Conservation (phyloP, 1,140 invertebrate genomes). For the Drosophila virilis region DNA sequence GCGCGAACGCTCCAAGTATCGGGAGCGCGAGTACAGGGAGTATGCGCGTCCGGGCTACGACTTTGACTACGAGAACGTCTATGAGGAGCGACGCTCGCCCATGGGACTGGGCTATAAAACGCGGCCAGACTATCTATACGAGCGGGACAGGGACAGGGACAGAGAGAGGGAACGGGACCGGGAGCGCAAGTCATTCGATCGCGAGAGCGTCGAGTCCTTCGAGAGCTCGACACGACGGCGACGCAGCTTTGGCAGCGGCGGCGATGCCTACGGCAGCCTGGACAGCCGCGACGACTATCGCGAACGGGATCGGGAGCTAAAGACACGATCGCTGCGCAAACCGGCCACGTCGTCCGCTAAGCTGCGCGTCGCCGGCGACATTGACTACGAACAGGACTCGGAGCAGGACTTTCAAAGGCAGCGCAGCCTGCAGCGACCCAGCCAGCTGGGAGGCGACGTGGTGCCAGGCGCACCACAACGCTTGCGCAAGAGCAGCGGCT, state of each 20-base stretch:
- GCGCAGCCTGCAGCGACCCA: slow-evolving; percentile 76
- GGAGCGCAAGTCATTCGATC: slow-evolving; percentile 81
- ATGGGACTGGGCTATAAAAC: slow-evolving; percentile 61
- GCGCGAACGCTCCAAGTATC: slow-evolving; percentile 56
- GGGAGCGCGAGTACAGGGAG: slow-evolving; percentile 68
- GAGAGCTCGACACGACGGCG: slow-evolving; percentile 73
- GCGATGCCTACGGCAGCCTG: slow-evolving; percentile 80
- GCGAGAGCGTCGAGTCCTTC: slow-evolving; percentile 82
- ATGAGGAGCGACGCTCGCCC: slow-evolving; percentile 75
- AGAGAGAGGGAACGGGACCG: slow-evolving; percentile 51
- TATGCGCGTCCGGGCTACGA: slow-evolving; percentile 78
- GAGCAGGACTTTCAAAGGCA: slow-evolving; percentile 75
- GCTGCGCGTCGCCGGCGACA: slow-evolving; percentile 70
- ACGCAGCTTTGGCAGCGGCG: slow-evolving; percentile 82
- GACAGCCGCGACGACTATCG: slow-evolving; percentile 80
- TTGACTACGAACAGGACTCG: slow-evolving; percentile 83
- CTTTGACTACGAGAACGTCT: slow-evolving; percentile 82
- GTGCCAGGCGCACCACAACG: slow-evolving; percentile 54
- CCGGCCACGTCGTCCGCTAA: slow-evolving; percentile 64
- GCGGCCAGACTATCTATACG: slow-evolving; percentile 70
- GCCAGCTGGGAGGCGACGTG: slow-evolving; percentile 59
- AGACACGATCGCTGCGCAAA: slow-evolving; percentile 75
- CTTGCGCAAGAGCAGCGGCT: slow-evolving; percentile 84
- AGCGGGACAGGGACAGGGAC: slow-evolving; percentile 53
- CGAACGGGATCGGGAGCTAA: slow-evolving; percentile 68